Conservation (phyloP, 1,140 invertebrate species). For the Drosophila leontia region DNA sequence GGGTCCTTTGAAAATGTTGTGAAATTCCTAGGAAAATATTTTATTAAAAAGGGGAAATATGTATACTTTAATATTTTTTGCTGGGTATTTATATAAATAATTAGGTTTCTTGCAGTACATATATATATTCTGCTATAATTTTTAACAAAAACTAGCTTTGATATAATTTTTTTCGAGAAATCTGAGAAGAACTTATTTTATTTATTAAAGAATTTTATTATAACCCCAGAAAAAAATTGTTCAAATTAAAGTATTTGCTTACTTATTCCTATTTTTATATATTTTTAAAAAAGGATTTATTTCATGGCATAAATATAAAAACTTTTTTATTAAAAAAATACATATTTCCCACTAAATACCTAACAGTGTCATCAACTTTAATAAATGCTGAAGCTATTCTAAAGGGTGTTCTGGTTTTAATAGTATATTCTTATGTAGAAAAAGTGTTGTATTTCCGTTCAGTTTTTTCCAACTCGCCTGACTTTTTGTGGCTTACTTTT, state of each 20-base stretch:
- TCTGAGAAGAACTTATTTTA: too few species aligned
- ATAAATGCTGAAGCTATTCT: neutral
- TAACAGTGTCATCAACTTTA: neutral
- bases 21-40: neutral
- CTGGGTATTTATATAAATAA: too few species aligned
- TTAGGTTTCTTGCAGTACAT: too few species aligned
- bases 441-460: constrained; percentile 11
- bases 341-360: neutral
- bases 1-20: constrained; percentile 16
- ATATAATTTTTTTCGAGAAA: too few species aligned
- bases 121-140: neutral
- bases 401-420: constrained; percentile 13
- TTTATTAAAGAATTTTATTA: neutral
- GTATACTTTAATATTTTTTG: neutral
- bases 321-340: neutral
- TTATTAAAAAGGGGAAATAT: neutral
- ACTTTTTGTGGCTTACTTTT: constrained; percentile 34
- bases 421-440: constrained; percentile 9
- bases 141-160: neutral
- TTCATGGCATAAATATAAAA: neutral
- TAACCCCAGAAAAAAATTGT: neutral
- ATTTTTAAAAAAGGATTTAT: neutral
- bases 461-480: constrained; percentile 2
- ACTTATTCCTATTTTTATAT: neutral
- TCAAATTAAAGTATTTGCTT: neutral